Conservation (phyloP, 2,797 vertebrate species). For the Manis crassicaudata region DNA sequence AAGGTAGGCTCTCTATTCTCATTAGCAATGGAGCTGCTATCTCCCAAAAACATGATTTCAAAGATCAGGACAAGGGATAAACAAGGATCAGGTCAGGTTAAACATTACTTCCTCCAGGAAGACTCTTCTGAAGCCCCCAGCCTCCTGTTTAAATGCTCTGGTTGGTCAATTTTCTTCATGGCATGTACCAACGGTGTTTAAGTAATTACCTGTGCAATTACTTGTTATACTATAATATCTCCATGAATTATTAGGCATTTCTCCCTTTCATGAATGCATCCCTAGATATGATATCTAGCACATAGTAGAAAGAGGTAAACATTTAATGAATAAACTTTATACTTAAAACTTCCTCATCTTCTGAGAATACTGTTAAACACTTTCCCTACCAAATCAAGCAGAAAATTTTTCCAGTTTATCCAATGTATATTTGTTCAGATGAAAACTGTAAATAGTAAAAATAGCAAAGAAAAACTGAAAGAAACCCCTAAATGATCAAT, state of each 20-base stretch:
- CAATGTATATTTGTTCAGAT: not conserved
- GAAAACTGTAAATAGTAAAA: not conserved
- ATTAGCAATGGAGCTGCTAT: not conserved
- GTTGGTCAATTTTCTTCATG: not conserved
- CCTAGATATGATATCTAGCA: not conserved
- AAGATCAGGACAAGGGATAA: not conserved
- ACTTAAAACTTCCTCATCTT: conserved; percentile 5
- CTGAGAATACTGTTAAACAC: not conserved
- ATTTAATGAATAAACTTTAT: not conserved
- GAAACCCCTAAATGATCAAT: not conserved
- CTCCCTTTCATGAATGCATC: not conserved
- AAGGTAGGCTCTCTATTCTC: conserved; percentile 2
- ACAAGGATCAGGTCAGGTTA: not conserved
- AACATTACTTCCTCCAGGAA: not conserved
- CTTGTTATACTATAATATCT: not conserved
- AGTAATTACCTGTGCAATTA: not conserved
- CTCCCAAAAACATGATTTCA: not conserved
- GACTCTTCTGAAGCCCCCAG: not conserved
- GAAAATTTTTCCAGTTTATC: not conserved
- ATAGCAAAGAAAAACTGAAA: not conserved
- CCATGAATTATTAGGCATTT: not conserved
- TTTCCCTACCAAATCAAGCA: conserved; percentile 10
- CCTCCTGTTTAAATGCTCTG: not conserved
- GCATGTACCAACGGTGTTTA: not conserved
- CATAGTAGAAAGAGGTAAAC: not conserved